A percentile compares a stretch with the other conserved stretches of the same genome.
Evolutionary conservation across 1,140 invertebrate species (phyloP).

Genomic region (Frieseomelitta varia): DNA sequence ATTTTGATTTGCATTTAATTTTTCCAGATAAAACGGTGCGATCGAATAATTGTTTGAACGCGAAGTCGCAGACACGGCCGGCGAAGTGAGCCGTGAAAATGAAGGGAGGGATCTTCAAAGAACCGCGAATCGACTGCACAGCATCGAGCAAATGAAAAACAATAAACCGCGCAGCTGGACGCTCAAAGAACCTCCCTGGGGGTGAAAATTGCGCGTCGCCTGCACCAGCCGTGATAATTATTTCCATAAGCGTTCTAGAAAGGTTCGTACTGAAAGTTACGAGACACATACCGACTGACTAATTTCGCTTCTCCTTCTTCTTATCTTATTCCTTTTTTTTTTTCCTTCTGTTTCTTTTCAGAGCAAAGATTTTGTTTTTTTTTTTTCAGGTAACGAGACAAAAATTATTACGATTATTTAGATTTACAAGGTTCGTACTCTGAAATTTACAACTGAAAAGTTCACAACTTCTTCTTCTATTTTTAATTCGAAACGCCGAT

Average conservation of each 20-base stretch:
- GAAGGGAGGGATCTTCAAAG: slow-evolving; percentile 41
- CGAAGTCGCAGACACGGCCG: slow-evolving; percentile 4
- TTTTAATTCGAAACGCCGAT: too few relatives aligned
- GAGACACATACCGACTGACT: background rate
- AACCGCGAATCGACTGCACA: slow-evolving; percentile 36
- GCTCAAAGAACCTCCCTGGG: slow-evolving; percentile 13
- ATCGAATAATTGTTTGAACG: background rate
- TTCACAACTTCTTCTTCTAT: too few relatives aligned
- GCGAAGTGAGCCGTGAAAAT: background rate
- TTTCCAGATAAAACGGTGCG: too few relatives aligned
- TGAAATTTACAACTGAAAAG: too few relatives aligned
- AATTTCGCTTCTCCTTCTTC: background rate
- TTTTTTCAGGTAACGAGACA: too few relatives aligned
- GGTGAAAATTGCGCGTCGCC: slow-evolving; percentile 8
- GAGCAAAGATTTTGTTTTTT: background rate
- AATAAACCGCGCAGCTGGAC: slow-evolving; percentile 43
- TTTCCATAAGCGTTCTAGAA: background rate
- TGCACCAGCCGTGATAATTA: slow-evolving; percentile 7
- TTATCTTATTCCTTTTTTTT: background rate
- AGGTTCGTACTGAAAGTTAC: background rate
- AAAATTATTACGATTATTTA: too few relatives aligned
- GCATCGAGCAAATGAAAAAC: slow-evolving; percentile 40
- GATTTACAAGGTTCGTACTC: too few relatives aligned
- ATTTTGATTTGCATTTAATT: background rate
- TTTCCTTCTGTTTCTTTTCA: background rate